Evolutionary conservation across 2,113 vertebrate genomes (phyloP).

Genomic region (Telmatochromis bifrenatus): DNA sequence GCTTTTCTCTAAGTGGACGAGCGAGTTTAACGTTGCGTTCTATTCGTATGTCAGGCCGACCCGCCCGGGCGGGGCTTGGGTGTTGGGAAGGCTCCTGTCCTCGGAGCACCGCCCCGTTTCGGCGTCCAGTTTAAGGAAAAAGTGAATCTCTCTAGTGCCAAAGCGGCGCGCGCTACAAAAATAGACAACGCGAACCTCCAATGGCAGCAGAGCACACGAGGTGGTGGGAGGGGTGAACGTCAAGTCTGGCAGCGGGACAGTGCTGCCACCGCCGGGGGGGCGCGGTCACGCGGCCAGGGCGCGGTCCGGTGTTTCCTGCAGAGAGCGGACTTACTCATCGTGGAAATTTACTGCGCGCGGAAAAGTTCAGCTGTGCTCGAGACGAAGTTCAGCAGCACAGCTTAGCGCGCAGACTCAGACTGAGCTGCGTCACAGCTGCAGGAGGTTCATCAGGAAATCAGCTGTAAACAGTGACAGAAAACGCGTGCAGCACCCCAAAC

Average conservation of each 20-base stretch:
- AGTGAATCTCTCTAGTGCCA: rapidly evolving
- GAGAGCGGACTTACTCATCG: background rate
- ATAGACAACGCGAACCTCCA: background rate
- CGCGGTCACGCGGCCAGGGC: constrained; percentile 27
- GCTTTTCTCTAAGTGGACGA: background rate
- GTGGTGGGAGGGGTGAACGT: background rate
- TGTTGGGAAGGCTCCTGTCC: rapidly evolving
- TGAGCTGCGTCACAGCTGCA: background rate
- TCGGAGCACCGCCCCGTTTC: background rate
- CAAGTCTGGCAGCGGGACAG: background rate
- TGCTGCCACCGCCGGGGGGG: background rate
- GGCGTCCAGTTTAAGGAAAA: rapidly evolving
- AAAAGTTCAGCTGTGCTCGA: background rate
- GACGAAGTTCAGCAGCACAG: background rate
- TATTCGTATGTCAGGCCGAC: rapidly evolving
- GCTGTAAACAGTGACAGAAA: background rate
- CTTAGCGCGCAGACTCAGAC: background rate
- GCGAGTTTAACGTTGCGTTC: background rate
- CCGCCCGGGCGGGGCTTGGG: rapidly evolving
- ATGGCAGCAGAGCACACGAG: background rate
- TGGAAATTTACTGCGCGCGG: background rate
- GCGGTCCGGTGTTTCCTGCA: constrained; percentile 15
- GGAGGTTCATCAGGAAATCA: background rate
- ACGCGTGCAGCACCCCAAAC: background rate
- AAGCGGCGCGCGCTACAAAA: background rate